These are phyloP conservation scores for Nothobranchius kuhntae DNA, from an alignment of 2,113 vertebrate species.

Conservation along the genomic window DNA sequence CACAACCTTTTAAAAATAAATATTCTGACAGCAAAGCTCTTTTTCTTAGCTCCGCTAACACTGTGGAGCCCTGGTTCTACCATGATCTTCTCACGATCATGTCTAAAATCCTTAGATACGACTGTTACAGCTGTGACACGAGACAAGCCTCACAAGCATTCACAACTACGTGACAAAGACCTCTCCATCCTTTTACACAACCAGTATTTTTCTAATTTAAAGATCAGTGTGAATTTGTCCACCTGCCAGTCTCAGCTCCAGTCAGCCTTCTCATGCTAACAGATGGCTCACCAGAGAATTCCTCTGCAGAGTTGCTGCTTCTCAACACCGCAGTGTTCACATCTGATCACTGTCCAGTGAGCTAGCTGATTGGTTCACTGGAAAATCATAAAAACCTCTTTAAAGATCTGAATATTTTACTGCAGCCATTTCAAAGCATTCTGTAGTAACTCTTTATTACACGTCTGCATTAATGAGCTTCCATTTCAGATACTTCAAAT, in stretches of 20 bases:
- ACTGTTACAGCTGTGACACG: slow-evolving; percentile 39
- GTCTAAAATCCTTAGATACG: slow-evolving; percentile 33
- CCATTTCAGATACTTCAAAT: neutral
- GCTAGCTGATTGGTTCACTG: neutral
- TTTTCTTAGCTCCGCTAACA: too few species aligned
- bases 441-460: neutral
- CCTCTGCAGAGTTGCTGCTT: slow-evolving; percentile 37
- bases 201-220: slow-evolving; percentile 59
- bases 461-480: neutral
- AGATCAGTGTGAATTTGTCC: slow-evolving; percentile 37
- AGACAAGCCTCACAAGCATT: slow-evolving; percentile 24
- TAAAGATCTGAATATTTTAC: neutral
- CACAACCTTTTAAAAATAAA: too few species aligned
- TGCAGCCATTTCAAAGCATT: neutral
- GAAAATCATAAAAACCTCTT: slow-evolving; percentile 1
- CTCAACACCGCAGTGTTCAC: slow-evolving; percentile 20
- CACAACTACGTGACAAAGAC: slow-evolving; percentile 35
- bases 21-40: too few species aligned
- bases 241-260: slow-evolving; percentile 43
- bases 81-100: slow-evolving; percentile 42
- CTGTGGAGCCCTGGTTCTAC: too few species aligned
- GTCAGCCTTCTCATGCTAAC: slow-evolving; percentile 32
- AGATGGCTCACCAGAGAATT: slow-evolving; percentile 38
- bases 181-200: slow-evolving; percentile 54
- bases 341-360: slow-evolving; percentile 39